Evolutionary conservation across 2,797 vertebrate species (phyloP).

Genomic region (Oryzias sinensis): DNA sequence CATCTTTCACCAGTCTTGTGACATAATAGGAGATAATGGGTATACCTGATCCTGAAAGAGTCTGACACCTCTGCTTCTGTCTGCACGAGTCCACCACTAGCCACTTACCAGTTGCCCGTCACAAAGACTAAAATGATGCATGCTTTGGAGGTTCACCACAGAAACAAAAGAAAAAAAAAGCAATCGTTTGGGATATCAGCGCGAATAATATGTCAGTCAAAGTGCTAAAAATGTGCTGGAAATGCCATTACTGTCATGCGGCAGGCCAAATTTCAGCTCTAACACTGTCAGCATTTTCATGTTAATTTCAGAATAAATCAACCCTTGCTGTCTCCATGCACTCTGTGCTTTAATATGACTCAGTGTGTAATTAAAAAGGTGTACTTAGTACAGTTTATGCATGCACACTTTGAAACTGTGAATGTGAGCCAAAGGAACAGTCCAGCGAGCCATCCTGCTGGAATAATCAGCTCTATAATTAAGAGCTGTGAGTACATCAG

Average conservation of each 20-base stretch:
- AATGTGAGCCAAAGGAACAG: constrained; percentile 49
- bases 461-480: constrained; percentile 75
- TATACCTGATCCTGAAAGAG: constrained; percentile 50
- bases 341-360: background rate
- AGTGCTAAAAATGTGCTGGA: too few relatives aligned
- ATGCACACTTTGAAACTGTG: constrained; percentile 27
- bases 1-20: constrained; percentile 33
- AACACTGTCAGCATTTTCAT: constrained; percentile 2
- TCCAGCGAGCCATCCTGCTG: constrained; percentile 56
- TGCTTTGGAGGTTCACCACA: background rate
- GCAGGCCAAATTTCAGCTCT: background rate
- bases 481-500: constrained; percentile 65
- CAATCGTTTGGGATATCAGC: constrained; percentile 10
- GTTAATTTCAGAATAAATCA: constrained; percentile 9
- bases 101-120: constrained; percentile 12
- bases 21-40: constrained; percentile 62
- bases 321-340: background rate
- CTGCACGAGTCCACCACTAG: constrained; percentile 26
- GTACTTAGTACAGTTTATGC: constrained; percentile 4
- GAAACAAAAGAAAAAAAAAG: background rate
- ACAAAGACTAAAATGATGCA: background rate
- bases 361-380: background rate
- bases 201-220: background rate
- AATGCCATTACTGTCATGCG: background rate
- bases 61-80: constrained; percentile 49